These are phyloP conservation scores for Megathymus violae DNA, from an alignment of 1,140 invertebrate species.

Conservation along the genomic window DNA sequence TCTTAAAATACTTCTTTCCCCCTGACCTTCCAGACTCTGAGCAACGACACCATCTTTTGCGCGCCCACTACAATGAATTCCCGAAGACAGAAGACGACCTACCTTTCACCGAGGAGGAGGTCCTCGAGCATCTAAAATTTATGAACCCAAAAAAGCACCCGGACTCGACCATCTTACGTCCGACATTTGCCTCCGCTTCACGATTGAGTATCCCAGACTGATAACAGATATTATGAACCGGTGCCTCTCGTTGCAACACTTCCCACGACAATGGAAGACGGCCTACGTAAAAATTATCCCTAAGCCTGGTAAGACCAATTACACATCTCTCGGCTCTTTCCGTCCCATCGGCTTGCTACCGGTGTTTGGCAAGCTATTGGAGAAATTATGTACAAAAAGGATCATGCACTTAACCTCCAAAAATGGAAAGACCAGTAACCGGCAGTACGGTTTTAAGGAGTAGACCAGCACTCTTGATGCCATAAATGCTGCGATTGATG, in stretches of 20 bases:
- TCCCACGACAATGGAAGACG: constrained; percentile 19
- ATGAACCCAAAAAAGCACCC: not conserved
- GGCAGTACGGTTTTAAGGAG: constrained; percentile 43
- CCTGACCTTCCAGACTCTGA: too few relatives aligned
- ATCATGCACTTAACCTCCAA: constrained; percentile 2
- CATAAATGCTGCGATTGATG: constrained; percentile 22
- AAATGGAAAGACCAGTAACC: not conserved
- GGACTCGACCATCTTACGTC: constrained; percentile 13
- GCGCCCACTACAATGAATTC: too few relatives aligned
- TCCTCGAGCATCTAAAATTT: not conserved
- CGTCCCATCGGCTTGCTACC: constrained; percentile 39
- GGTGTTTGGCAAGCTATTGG: constrained; percentile 42
- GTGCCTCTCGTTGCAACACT: constrained; percentile 29
- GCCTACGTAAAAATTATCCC: constrained; percentile 37
- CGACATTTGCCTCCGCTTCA: constrained; percentile 40
- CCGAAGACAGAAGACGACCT: not conserved
- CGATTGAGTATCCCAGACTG: constrained; percentile 13
- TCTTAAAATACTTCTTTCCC: too few relatives aligned
- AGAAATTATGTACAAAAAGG: constrained; percentile 40
- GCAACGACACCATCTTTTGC: too few relatives aligned
- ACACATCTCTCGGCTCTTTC: not conserved
- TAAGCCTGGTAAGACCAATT: constrained; percentile 32
- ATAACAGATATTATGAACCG: constrained; percentile 37
- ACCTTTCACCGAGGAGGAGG: not conserved
- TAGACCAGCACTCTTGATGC: constrained; percentile 34